phyloP scores from a whole-genome alignment of 2,888 invertebrate species.

The Callosobruchus maculatus region DNA sequence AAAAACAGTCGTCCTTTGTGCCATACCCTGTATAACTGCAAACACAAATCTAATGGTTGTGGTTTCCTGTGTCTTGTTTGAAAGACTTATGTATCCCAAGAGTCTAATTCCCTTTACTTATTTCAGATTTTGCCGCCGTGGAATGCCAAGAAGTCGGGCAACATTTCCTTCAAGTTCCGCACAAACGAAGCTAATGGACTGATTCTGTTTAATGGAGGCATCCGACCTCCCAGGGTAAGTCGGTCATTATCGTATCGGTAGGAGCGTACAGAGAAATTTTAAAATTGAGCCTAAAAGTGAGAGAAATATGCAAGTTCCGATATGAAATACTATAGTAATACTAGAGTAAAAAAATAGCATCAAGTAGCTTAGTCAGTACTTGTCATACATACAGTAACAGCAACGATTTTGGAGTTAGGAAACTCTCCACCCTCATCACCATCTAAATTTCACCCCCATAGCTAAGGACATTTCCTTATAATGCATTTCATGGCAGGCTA shows the following conservation, averaged over 20 bases:
- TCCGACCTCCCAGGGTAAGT: constrained; percentile 72
- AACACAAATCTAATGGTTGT: background rate
- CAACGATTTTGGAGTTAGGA: no score
- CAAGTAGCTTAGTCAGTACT: no score
- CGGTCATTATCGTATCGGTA: background rate
- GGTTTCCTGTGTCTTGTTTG: background rate
- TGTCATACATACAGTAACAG: no score
- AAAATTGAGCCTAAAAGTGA: background rate
- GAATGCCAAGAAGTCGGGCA: constrained; percentile 86
- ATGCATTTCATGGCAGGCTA: no score
- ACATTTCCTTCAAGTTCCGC: constrained; percentile 90
- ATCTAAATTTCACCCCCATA: no score
- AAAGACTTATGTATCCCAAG: background rate
- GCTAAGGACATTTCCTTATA: no score
- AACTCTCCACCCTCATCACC: no score
- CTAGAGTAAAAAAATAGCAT: no score
- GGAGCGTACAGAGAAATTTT: background rate
- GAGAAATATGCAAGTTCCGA: no score
- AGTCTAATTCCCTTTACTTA: background rate
- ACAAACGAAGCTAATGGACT: constrained; percentile 94
- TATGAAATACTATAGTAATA: no score
- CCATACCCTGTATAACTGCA: background rate
- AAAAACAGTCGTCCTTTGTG: no score
- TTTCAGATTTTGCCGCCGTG: constrained; percentile 82
- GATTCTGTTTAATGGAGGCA: constrained; percentile 86